phyloP scores from a whole-genome alignment of 2,113 vertebrate species.

The Pipra filicauda region DNA sequence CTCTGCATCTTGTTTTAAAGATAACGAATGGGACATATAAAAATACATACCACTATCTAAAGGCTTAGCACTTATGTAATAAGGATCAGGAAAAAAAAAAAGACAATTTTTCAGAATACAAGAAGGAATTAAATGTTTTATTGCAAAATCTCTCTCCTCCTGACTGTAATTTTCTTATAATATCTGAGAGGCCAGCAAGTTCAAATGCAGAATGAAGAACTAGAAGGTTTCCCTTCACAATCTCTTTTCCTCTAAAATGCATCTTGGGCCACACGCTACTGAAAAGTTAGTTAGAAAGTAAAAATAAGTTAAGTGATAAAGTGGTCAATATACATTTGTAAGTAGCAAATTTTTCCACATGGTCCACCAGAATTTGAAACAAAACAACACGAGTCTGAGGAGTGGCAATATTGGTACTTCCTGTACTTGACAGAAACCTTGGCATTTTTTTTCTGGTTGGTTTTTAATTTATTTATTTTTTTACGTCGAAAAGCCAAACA shows the following conservation, averaged over 20 bases:
- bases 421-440: not conserved
- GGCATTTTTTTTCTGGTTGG: not conserved
- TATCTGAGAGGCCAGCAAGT: not conserved
- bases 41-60: not conserved
- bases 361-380: not conserved
- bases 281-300: not conserved
- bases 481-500: not conserved
- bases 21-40: not conserved
- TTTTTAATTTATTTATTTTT: too few species aligned
- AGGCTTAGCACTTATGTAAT: not conserved
- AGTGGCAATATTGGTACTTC: not conserved
- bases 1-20: not conserved
- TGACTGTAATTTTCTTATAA: not conserved
- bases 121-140: conserved; percentile 1
- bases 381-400: not conserved
- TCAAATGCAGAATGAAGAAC: not conserved
- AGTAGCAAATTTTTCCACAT: not conserved
- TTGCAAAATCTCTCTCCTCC: not conserved
- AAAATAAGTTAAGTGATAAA: not conserved
- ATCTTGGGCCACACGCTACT: not conserved
- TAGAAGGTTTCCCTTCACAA: not conserved
- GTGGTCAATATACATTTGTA: not conserved
- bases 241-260: not conserved
- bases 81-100: not conserved
- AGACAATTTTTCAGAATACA: not conserved